A percentile compares a stretch with the other conserved stretches of the same genome.
phyloP scores from a whole-genome alignment of 2,797 vertebrate species.

The Morus bassanus region DNA sequence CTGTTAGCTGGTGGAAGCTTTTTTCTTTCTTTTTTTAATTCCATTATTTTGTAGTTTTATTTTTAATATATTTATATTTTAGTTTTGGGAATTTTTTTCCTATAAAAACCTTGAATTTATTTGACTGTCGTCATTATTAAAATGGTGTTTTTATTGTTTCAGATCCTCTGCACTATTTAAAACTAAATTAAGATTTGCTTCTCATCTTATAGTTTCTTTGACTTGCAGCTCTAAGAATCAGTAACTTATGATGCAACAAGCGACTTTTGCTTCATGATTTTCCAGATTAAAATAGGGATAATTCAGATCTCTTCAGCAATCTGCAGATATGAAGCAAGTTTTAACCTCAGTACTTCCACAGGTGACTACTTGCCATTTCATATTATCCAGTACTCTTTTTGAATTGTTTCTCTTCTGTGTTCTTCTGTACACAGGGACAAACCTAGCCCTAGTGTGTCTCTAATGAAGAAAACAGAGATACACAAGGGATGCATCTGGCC shows the following conservation, averaged over 20 bases:
- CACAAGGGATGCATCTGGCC: not conserved
- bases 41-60: not conserved
- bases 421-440: not conserved
- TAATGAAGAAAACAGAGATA: slow-evolving; percentile 10
- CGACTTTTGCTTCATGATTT: not conserved
- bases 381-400: not conserved
- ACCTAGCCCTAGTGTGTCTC: not conserved
- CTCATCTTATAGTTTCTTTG: not conserved
- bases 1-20: not conserved
- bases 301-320: not conserved
- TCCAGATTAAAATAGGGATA: not conserved
- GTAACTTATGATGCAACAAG: not conserved
- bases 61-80: not conserved
- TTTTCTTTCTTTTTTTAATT: not conserved
- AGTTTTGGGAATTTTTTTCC: not conserved
- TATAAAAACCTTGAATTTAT: not conserved
- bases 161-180: not conserved
- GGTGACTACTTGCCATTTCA: not conserved
- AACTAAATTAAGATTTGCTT: not conserved
- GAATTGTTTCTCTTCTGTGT: not conserved
- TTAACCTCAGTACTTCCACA: not conserved
- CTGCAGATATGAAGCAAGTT: not conserved
- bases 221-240: not conserved
- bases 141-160: not conserved
- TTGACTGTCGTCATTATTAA: not conserved